Evolutionary conservation across 1,140 invertebrate species (phyloP).

Genomic region (Pectinophora gossypiella): DNA sequence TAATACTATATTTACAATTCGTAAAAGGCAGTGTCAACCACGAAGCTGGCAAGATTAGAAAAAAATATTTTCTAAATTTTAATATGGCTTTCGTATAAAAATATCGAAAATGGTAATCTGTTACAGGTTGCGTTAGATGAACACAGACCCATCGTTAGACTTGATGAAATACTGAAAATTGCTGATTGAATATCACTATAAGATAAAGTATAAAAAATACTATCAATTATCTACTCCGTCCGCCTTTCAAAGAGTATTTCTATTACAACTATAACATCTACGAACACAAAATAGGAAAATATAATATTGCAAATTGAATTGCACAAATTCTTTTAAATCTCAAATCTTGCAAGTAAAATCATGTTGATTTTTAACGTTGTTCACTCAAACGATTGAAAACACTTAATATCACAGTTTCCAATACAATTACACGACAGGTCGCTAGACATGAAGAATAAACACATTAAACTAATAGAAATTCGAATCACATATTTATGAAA

Average conservation of each 20-base stretch:
- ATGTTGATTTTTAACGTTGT: conserved; percentile 6
- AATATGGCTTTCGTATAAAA: conserved; percentile 63
- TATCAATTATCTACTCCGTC: conserved; percentile 3
- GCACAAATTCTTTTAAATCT: conserved; percentile 20
- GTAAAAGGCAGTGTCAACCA: conserved; percentile 68
- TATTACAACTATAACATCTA: conserved; percentile 16
- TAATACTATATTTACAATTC: conserved; percentile 60
- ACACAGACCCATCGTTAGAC: not conserved
- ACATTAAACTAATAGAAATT: conserved; percentile 19
- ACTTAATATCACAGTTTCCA: conserved; percentile 73
- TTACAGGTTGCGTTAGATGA: not conserved
- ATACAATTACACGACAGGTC: conserved; percentile 39
- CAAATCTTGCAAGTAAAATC: conserved; percentile 17
- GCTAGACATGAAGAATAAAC: conserved; percentile 13
- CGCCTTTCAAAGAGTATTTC: conserved; percentile 15
- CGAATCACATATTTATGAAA: conserved; percentile 32
- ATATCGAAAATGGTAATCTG: conserved; percentile 31
- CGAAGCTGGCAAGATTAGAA: conserved; percentile 70
- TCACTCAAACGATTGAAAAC: conserved; percentile 59
- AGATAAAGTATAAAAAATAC: conserved; percentile 8
- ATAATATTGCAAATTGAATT: conserved; percentile 25
- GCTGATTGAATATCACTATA: conserved; percentile 15
- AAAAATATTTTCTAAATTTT: conserved; percentile 59
- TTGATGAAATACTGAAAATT: conserved; percentile 13
- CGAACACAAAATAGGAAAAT: conserved; percentile 36